phyloP scores from a whole-genome alignment of 2,888 invertebrate genomes.

The Melieria crassipennis region DNA sequence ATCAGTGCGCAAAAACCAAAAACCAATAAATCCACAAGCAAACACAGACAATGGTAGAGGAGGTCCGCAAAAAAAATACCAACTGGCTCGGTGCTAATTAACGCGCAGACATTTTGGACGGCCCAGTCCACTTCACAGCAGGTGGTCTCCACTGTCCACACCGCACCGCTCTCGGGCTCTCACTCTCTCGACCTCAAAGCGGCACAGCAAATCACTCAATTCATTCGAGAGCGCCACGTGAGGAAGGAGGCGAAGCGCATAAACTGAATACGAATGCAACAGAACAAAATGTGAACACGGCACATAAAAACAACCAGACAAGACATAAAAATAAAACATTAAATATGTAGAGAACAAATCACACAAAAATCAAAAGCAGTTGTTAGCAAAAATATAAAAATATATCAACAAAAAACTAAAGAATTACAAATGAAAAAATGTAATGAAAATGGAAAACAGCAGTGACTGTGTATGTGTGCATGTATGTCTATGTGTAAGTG shows the following conservation, averaged over 20 bases:
- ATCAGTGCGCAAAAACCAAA: too few relatives aligned
- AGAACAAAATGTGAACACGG: background rate
- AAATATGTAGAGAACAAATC: conserved; percentile 21
- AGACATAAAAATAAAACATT: background rate
- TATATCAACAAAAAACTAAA: background rate
- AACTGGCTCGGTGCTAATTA: too few relatives aligned
- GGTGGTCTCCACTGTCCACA: background rate
- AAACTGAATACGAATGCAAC: background rate
- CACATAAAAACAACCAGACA: too few relatives aligned
- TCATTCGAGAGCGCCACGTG: too few relatives aligned
- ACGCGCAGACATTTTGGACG: too few relatives aligned
- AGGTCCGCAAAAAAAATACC: too few relatives aligned
- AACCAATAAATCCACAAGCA: too few relatives aligned
- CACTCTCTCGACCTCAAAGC: background rate
- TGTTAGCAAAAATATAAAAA: conserved; percentile 13
- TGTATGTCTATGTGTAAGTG: background rate
- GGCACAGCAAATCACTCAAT: background rate
- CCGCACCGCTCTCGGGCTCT: background rate
- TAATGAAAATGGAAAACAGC: background rate
- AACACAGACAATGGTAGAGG: too few relatives aligned
- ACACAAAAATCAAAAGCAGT: conserved; percentile 16
- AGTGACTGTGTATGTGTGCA: too few relatives aligned
- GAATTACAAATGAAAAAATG: background rate
- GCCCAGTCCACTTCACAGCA: background rate
- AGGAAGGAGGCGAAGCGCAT: too few relatives aligned